Conservation (phyloP, 2,888 invertebrate species). For the Deroplatys truncata region DNA sequence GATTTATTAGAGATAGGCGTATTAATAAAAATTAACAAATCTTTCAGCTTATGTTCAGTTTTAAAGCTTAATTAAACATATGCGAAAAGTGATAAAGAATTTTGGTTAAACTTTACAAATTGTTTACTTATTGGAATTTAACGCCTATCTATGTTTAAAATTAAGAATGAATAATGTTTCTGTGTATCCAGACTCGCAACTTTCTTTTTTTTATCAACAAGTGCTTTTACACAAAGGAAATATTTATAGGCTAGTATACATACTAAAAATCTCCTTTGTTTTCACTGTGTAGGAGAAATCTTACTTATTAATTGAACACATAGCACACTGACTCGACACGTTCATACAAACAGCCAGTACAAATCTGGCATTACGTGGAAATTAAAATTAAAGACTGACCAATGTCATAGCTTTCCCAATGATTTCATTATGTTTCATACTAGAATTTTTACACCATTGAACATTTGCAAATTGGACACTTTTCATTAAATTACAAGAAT, state of each 20-base stretch:
- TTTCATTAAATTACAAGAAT: not conserved
- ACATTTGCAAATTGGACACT: slow-evolving; percentile 13
- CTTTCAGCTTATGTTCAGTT: not conserved
- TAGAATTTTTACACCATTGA: not conserved
- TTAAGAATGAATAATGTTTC: not conserved
- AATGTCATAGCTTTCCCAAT: not conserved
- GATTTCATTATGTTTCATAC: not conserved
- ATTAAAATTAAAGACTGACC: not conserved
- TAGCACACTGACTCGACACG: slow-evolving; percentile 24
- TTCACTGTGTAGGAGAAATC: not conserved
- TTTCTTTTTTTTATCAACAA: not conserved
- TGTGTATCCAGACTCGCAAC: not conserved
- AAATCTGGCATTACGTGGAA: slow-evolving; percentile 10
- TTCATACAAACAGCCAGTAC: slow-evolving; percentile 17
- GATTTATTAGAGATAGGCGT: not conserved
- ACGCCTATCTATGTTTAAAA: not conserved
- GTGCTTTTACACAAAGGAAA: slow-evolving; percentile 20
- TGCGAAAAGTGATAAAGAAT: not conserved
- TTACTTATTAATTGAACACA: slow-evolving; percentile 22
- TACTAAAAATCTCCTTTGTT: slow-evolving; percentile 15
- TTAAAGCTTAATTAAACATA: not conserved
- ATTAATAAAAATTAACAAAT: not conserved
- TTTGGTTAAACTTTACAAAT: not conserved
- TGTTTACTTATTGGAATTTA: not conserved
- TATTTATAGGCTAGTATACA: slow-evolving; percentile 15